Evolutionary conservation across 64 coral and sea anemone genomes (phyloP), one percentile per base, ranked within the genome.

Genomic region (Porites australiensis): DNA sequence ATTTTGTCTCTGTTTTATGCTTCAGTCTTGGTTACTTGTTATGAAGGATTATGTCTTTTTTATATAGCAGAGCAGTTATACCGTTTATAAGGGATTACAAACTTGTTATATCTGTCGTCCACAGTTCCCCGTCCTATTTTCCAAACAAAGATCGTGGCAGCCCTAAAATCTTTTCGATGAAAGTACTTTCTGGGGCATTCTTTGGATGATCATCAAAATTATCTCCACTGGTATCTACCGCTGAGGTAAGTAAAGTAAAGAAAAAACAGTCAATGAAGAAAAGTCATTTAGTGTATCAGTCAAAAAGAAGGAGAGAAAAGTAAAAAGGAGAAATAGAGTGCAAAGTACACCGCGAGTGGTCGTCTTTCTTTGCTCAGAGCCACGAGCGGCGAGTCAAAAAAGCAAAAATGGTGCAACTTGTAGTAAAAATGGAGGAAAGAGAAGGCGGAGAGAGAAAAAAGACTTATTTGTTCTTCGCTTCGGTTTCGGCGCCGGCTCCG

Each of bases 151-250:
- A 68, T 84, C 81, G 81, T 50, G 81, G 46, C 44, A 84, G 81
- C n/a, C 62, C 81, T 63, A 84, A 69, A 84, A 84, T 84, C 50
- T 68, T 84, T 45, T 84, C 81, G 44, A 84, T 51, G 81, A 84
- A 44, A 84, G 81, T 68, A 84, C 21, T 84, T 84, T 84, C 81
- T 14, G 78, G 43, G 63, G 47, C 15, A 69, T 84, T 84, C 63
- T 49, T 64, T 84, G 63, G 62, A 12, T 84, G 61, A 51, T 47
- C 81, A 68, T 68, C 81, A 84, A 50, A 9, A 69, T 67, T 84
- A 68, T 84, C 64, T 14, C 53, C 69, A 63, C 45, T 48, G 27
- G 49, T 84, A 68, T 12, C 63, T 69, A 84, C 63, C 62, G 21
- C 81, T 84, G 45, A 69, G 64, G 81, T 84, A 51, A 84, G 46